Conservation (phyloP, 2,888 invertebrate species). For the Tenthredo distinguenda region DNA sequence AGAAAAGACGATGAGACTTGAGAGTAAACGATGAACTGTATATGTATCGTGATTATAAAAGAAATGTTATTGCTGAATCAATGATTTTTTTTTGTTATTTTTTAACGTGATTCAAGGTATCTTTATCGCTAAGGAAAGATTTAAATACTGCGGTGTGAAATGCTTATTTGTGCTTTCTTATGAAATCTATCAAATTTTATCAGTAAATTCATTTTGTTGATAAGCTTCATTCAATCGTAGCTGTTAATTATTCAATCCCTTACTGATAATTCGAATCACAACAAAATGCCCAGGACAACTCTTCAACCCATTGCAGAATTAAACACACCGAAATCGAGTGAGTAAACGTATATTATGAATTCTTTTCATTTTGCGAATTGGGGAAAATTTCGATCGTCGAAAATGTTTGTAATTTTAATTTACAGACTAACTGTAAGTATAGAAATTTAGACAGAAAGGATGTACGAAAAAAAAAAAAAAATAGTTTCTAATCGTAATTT, state of each 20-base stretch:
- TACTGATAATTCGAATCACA: neutral
- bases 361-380: neutral
- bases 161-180: neutral
- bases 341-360: constrained; percentile 54
- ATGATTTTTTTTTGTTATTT: neutral
- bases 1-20: neutral
- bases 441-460: constrained; percentile 30
- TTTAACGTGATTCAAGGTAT: neutral
- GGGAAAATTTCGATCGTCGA: neutral
- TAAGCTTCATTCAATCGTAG: neutral
- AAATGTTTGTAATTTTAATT: neutral
- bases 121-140: neutral
- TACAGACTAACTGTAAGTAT: neutral
- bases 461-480: neutral
- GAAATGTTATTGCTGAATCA: neutral
- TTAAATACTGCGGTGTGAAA: neutral
- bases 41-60: neutral
- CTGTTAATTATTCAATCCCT: neutral
- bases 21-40: neutral
- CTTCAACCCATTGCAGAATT: constrained; percentile 74
- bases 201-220: neutral
- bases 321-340: constrained; percentile 70
- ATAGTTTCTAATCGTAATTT: constrained; percentile 8
- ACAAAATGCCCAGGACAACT: constrained; percentile 58
- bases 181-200: neutral